Conservation (phyloP, 2,113 vertebrate species). For the Pyrgilauda ruficollis region DNA sequence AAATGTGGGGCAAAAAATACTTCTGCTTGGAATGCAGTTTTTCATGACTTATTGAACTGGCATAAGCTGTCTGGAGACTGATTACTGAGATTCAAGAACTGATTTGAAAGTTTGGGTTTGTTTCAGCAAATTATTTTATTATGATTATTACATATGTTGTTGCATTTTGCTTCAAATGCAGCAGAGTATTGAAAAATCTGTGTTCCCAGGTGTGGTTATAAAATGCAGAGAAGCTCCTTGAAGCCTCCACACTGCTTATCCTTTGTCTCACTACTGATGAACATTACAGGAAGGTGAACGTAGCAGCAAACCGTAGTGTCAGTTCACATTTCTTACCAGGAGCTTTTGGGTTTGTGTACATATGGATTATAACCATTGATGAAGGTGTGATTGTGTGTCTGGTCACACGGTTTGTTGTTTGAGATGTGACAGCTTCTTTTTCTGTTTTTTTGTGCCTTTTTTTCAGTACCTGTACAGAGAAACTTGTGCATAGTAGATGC, state of each 20-base stretch:
- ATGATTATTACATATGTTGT: background rate
- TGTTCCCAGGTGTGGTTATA: background rate
- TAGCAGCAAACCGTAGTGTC: background rate
- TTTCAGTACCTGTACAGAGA: background rate
- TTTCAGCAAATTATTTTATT: background rate
- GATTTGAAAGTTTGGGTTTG: background rate
- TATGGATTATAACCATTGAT: background rate
- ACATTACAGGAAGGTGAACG: background rate
- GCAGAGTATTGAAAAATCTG: background rate
- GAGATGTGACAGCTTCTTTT: background rate
- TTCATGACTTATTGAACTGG: background rate
- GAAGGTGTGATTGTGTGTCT: rapidly evolving
- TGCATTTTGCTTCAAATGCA: background rate
- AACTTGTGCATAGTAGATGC: background rate
- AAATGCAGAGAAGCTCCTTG: background rate
- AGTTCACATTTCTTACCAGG: background rate
- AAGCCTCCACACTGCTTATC: background rate
- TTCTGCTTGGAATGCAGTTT: background rate
- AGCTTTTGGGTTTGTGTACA: background rate
- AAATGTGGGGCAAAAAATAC: background rate
- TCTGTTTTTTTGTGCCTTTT: rapidly evolving
- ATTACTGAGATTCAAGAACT: background rate
- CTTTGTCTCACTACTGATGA: background rate
- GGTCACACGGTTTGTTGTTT: background rate
- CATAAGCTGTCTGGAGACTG: background rate